Evolutionary conservation across 2,113 vertebrate genomes (phyloP).

Genomic region (Girardinichthys multiradiatus): DNA sequence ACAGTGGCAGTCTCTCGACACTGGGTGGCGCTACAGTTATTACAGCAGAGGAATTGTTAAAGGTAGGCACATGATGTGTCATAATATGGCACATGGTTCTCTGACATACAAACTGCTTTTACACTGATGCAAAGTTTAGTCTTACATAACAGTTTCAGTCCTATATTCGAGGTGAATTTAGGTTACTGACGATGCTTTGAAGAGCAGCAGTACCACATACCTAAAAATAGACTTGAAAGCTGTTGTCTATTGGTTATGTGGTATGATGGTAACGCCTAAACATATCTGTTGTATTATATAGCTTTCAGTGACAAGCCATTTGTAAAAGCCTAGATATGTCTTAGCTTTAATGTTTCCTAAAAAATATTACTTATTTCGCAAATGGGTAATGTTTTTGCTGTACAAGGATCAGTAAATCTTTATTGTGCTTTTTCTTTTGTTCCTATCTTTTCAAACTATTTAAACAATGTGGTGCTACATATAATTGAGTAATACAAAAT

Average conservation of each 20-base stretch:
- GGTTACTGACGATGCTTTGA: not conserved
- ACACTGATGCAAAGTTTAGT: not conserved
- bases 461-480: not conserved
- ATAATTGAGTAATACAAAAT: not conserved
- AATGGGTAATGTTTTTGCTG: no score
- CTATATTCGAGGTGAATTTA: not conserved
- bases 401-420: no score
- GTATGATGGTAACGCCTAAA: not conserved
- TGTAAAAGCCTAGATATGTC: not conserved
- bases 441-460: not conserved
- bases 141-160: not conserved
- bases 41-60: not conserved
- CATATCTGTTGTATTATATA: not conserved
- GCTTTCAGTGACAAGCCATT: not conserved
- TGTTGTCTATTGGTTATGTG: not conserved
- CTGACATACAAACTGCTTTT: slow-evolving; percentile 1
- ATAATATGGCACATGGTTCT: slow-evolving; percentile 10
- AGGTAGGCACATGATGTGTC: slow-evolving; percentile 4
- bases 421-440: no score
- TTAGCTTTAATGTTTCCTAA: not conserved
- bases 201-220: not conserved
- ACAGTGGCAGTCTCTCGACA: slow-evolving; percentile 17
- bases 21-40: slow-evolving; percentile 53
- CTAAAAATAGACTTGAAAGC: not conserved
- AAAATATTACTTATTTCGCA: no score